Evolutionary conservation across 2,113 vertebrate genomes (phyloP).

Genomic region (Tachycineta bicolor): DNA sequence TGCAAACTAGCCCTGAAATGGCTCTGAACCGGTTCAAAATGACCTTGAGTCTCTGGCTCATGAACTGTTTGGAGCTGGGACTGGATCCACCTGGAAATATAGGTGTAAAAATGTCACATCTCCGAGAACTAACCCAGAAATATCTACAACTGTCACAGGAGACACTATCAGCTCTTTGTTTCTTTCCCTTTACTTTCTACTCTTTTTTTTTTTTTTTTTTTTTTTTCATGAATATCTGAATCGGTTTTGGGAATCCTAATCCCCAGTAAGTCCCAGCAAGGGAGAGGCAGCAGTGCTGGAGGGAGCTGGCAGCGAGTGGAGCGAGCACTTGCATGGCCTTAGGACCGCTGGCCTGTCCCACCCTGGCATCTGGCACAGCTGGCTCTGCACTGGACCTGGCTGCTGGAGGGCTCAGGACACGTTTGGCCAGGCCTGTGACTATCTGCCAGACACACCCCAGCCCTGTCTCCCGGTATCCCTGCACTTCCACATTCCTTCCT

Average conservation of each 20-base stretch:
- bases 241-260: not conserved
- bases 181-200: not conserved
- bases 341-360: accelerated
- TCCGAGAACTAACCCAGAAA: not conserved
- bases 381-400: not conserved
- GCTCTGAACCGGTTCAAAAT: not conserved
- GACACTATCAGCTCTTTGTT: not conserved
- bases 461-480: not conserved
- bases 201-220: not conserved
- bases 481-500: slow-evolving; percentile 25
- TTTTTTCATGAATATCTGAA: not conserved
- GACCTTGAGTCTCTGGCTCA: not conserved
- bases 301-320: not conserved
- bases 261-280: not conserved
- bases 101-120: not conserved
- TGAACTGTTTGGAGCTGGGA: not conserved
- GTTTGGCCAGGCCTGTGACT: not conserved
- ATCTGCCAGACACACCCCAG: not conserved
- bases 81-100: not conserved
- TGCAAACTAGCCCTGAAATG: not conserved
- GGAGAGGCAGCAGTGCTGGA: not conserved
- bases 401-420: not conserved
- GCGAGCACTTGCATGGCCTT: accelerated
- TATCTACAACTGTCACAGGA: not conserved
- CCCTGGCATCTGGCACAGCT: not conserved